Evolutionary conservation across 2,113 vertebrate genomes (phyloP), one percentile per base, ranked within the genome.

Genomic region (Poeciliopsis turrubarensis): DNA sequence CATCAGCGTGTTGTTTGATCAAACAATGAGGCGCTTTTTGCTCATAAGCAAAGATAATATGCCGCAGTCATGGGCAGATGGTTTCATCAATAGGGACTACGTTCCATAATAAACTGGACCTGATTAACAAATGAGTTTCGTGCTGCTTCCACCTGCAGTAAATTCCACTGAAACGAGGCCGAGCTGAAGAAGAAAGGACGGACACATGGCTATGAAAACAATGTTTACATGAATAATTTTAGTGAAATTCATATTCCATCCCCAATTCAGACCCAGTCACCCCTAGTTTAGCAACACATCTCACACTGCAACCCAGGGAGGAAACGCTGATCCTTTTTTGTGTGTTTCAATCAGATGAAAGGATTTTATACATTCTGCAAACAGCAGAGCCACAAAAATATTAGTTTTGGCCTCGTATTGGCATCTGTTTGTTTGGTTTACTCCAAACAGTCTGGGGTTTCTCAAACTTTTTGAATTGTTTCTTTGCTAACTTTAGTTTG

Each of bases 1-100:
- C 4, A 41, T 54, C 19, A 7, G 57, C 77, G 60, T 77, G 29
- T 34, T 70, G 65, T 81, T 68, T 70, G 47, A 77, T 60, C 62
- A 26, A 51, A 60, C 57, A 51, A 61, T 26, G 17, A 70, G 34
- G 51, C 5, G 5, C 5, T 44, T 57, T 81, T 77, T 74, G 41
- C 76, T 71, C 47, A 4, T 65, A 34, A 73, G 65, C 15, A 73
- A 63, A 80, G 66, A 5, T 62, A 26, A 60, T n/a, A 29, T n/a
- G 12, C 67, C 2, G 15, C 4, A 1, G 19, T 0, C 1, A 3
- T 0, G n/a, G 19, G 64, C 72, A 73, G 62, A 72, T 19, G 47
- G 47, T 14, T 39, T 15, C 29, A 63, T 68, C 19, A 47, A 44
- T 15, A 25, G 14, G 19, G 25, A 31, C 67, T 9, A 27, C 10